Base-by-base conservation (phyloP, 2,797 vertebrate species). In the Discoglossus pictus region DNA sequence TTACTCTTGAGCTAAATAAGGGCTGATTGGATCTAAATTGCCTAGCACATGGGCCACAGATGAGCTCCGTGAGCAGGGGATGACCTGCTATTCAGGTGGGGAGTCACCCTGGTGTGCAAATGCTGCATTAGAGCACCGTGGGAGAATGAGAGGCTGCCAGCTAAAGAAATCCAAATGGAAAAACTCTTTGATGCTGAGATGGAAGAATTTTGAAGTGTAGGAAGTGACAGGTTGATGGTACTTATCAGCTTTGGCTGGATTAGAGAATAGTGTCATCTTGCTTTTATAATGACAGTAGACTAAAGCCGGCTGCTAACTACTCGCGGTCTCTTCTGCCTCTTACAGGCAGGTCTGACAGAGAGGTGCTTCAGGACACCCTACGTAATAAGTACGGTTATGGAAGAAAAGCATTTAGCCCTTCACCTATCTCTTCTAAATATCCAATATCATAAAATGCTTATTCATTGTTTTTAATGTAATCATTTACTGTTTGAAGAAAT, bases 1-100 rank as follows among this genome's bases (percentile, higher is more conserved):
- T 92, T 92, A 91, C 90, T 92, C 90, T 90, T 92, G 88, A 91
- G 88, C 90, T 92, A 92, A 92, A 90, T 92, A 91, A 90, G 88
- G 87, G 86, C 87, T 92, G 90, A 92, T 91, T 92, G 89, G 89
- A 90, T 90, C 90, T 90, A 91, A 92, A 91, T 92, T 92, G 90
- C 90, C 86, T 90, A 82, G 89, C 88, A 88, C 88, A 90, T 82
- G 88, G 87, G 89, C 88, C 81, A 75, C 88, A 91, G 89, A 91
- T 90, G 88, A 92, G 87, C 88, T 89, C 88, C 88, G 86, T 87
- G 87, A 92, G 88, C 84, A 89, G 90, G 85, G 87, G 87, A 86
- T 89, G 89, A 90, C 89, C 89, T 87, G 88, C 90, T 90, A 90
- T 92, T 92, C 89, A 92, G 87, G 75, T 87, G 89, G 88, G 88